phyloP scores from a whole-genome alignment of 2,888 invertebrate species.

The Tholera decimalis region DNA sequence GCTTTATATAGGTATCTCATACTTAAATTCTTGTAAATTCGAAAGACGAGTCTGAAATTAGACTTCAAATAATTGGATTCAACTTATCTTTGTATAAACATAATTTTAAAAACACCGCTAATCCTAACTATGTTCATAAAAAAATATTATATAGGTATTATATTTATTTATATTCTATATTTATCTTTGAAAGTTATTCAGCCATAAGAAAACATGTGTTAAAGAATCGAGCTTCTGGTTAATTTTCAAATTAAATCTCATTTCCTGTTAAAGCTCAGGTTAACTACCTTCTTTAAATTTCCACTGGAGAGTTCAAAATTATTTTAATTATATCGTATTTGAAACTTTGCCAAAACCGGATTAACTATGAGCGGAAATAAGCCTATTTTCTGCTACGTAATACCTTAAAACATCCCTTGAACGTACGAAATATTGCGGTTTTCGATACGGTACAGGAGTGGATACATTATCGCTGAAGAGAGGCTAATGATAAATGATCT shows the following conservation, averaged over 20 bases:
- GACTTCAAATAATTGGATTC: too few relatives aligned
- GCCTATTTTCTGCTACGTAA: slow-evolving; percentile 37
- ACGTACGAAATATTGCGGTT: slow-evolving; percentile 31
- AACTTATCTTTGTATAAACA: too few relatives aligned
- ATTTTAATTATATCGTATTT: slow-evolving; percentile 31
- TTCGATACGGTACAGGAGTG: slow-evolving; percentile 2
- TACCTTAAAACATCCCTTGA: slow-evolving; percentile 14
- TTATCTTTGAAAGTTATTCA: not conserved
- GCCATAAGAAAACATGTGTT: not conserved
- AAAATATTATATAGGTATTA: too few relatives aligned
- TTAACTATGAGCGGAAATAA: slow-evolving; percentile 30
- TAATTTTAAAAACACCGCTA: too few relatives aligned
- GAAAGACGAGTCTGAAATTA: not conserved
- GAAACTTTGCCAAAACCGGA: slow-evolving; percentile 35
- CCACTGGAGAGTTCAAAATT: slow-evolving; percentile 30
- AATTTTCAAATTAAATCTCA: slow-evolving; percentile 35
- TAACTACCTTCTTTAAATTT: slow-evolving; percentile 22
- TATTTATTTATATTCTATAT: too few relatives aligned
- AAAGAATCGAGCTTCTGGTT: slow-evolving; percentile 4
- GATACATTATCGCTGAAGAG: not conserved
- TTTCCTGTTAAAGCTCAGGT: slow-evolving; percentile 33
- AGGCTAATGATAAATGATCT: too few relatives aligned
- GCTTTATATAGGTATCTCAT: too few relatives aligned
- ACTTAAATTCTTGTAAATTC: not conserved
- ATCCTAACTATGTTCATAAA: too few relatives aligned